Base-by-base conservation (phyloP, 2,113 vertebrate genomes). In the Haliaeetus leucogaster region DNA sequence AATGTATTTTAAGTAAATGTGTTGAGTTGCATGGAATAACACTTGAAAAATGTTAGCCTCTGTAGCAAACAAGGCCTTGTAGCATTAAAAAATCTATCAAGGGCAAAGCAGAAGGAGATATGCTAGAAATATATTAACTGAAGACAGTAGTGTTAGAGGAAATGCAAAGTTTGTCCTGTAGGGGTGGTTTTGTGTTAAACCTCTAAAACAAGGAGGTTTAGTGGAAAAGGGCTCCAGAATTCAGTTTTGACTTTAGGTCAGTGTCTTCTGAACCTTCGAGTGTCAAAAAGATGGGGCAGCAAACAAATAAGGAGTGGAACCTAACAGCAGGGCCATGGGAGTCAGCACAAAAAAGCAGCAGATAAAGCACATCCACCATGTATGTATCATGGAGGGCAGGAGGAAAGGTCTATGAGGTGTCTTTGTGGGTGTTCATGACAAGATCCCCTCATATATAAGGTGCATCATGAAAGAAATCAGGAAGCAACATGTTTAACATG, bases 1-100 rank as follows among this genome's bases (percentile, higher is more conserved):
- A 58, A 95, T 47, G 12, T 89, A 73, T 95, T 93, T 97, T 95
- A 95, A 91, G 74, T 87, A 96, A 95, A 95, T 47, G 10, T 87
- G 89, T 89, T 74, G 36, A 85, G 91, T 70, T 85, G 36, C 16
- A 34, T 42, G 14, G 16, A 96, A 79, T 68, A 91, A 76, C 36
- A 58, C 42, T 95, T 77, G 29, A 87, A 93, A 92, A 87, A 82
- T 94, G 18, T 66, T 82, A 11, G 13, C 62, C 3, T 74, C 27
- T 81, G 23, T 38, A 71, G n/a, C 7, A 90, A 90, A 86, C 13
- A 43, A 80, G 53, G 34, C 6, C 55, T 66, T 52, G 27, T 2
- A 38, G 7, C 27, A 62, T 67, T 27, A 62, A 84, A 86, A 93
- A 77, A 30, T 62, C 53, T 78, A 58, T 21, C 16, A 5, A 3